Base-by-base conservation (phyloP, 2,888 invertebrate genomes). In the Bombylius discolor region DNA sequence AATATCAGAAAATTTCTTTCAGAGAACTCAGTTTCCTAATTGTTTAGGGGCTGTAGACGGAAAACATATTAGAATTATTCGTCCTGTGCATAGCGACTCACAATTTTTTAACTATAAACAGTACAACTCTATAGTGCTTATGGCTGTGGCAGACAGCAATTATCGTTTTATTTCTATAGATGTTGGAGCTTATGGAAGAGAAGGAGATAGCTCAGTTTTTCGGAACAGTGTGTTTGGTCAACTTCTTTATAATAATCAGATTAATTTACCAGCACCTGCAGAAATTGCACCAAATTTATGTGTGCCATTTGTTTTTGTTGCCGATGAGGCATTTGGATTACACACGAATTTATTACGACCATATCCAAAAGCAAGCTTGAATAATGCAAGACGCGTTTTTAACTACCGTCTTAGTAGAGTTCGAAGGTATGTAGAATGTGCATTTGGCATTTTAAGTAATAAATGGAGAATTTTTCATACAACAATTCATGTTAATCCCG, bases 401-500 rank as follows among this genome's bases (percentile, higher is more conserved):
- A 53, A 57, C 42, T 54, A 57, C 13, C 47, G 51, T 11, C 49
- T 57, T n/a, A 49, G 51, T n/a, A 5, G 53, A 42, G 54, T 51
- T 23, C 36, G 59, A 49, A 34, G 55, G n/a, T 49, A 54, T 31
- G 47, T 59, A 31, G 55, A 58, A 47, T 53, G 48, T 36, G 50
- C 55, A 4, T 59, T 59, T 31, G 57, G 59, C 12, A 64, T 66
- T 32, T 51, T 65, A 47, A 56, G 61, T 36, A 54, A 56, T 34
- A 57, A 62, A 56, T 66, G 64, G 59, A 48, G 62, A 55, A 59
- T 64, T 55, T 63, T 65, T 44, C 60, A 59, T 44, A 61, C 53
- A 51, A 55, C 55, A 47, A 62, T 63, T 47, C 58, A 62, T 49
- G 51, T 62, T n/a, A 5, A 47, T 32, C 58, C 58, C n/a, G 53